These are phyloP conservation scores for Onychomys arenicola DNA, from an alignment of 2,797 vertebrate genomes.

Conservation along the genomic window DNA sequence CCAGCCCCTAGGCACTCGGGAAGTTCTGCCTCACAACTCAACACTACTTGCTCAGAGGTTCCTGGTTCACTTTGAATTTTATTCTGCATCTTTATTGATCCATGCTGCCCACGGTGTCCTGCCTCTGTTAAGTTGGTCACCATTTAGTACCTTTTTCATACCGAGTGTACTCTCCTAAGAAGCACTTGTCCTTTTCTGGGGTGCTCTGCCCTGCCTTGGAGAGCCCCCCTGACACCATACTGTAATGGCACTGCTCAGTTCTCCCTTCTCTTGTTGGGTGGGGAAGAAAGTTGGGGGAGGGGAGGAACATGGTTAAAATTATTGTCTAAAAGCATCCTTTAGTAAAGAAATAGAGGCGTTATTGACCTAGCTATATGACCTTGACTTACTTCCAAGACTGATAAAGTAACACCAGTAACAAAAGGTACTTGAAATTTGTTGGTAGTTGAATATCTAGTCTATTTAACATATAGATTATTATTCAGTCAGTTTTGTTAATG, in stretches of 20 bases:
- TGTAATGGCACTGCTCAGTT: background rate
- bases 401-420: background rate
- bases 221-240: background rate
- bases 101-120: background rate
- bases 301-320: background rate
- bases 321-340: background rate
- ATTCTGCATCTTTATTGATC: background rate
- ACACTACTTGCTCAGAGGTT: background rate
- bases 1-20: background rate
- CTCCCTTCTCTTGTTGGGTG: background rate
- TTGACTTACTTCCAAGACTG: background rate
- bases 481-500: background rate
- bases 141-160: background rate
- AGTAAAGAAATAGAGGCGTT: background rate
- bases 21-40: background rate
- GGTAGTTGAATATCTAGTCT: background rate
- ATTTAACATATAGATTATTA: background rate
- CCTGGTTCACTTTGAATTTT: background rate
- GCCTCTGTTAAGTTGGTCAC: background rate
- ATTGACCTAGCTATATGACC: background rate
- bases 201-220: background rate
- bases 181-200: background rate
- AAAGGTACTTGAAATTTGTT: slow-evolving; percentile 46
- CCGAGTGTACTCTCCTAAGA: background rate
- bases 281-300: background rate